Evolutionary conservation across 35 echinoderm and acorn worm species (phyloP).

Genomic region (Chiridota heheva): DNA sequence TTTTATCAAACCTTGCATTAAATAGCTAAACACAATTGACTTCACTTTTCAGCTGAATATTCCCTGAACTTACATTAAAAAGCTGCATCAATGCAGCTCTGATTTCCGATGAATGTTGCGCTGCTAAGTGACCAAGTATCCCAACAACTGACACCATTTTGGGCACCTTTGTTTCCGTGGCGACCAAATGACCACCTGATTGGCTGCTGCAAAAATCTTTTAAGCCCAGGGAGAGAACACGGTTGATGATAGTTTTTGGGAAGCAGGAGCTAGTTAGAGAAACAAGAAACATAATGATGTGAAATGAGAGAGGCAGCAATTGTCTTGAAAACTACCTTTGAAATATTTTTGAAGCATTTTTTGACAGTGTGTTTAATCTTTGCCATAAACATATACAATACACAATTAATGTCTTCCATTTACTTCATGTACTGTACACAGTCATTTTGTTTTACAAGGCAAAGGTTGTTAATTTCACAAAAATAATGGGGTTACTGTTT

Average conservation of each 20-base stretch:
- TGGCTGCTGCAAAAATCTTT: conserved; percentile 95
- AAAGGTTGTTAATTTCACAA: no score
- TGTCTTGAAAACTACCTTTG: not conserved
- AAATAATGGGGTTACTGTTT: no score
- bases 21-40: no score
- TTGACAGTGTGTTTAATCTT: no score
- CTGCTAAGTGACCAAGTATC: conserved; percentile 90
- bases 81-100: conserved; percentile 80
- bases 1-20: no score
- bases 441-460: no score
- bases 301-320: not conserved
- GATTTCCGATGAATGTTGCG: conserved; percentile 94
- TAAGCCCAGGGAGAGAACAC: conserved; percentile 88
- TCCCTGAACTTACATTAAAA: conserved; percentile 94
- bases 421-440: no score
- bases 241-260: conserved; percentile 93
- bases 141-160: conserved; percentile 98
- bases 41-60: no score
- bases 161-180: conserved; percentile 86
- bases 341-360: not conserved
- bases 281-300: not conserved
- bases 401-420: no score
- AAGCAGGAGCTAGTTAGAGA: conserved; percentile 78
- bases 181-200: conserved; percentile 63
- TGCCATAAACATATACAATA: no score